These are phyloP conservation scores for Acrossocheilus wenchowensis DNA, from an alignment of 2,797 vertebrate species.

Conservation along the genomic window DNA sequence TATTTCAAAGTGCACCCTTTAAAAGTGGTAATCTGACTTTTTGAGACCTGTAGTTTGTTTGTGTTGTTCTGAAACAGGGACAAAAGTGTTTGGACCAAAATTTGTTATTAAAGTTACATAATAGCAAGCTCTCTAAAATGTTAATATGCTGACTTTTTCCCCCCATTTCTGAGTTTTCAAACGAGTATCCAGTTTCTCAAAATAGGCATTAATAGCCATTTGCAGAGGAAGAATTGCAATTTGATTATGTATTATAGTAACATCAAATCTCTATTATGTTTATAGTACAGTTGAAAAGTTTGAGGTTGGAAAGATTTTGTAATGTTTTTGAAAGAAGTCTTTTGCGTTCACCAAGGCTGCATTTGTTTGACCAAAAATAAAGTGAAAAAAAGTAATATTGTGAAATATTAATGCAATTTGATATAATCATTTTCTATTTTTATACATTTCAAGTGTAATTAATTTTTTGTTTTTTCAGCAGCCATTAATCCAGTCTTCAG, in stretches of 20 bases:
- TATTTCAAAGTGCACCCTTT: constrained; percentile 75
- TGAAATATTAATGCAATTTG: no score
- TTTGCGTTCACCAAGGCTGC: background rate
- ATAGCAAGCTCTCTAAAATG: background rate
- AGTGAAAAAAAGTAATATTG: no score
- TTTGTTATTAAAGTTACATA: background rate
- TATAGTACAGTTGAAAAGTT: background rate
- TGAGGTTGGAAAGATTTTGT: no score
- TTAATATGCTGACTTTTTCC: background rate
- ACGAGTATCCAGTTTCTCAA: background rate
- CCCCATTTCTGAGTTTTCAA: background rate
- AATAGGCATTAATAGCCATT: background rate
- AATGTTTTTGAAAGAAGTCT: background rate
- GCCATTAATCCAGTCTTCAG: background rate
- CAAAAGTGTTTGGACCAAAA: background rate
- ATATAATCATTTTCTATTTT: no score
- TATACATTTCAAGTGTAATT: no score
- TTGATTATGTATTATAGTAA: background rate
- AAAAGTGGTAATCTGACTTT: constrained; percentile 74
- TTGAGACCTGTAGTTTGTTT: background rate
- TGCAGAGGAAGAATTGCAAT: background rate
- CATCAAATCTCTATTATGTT: background rate
- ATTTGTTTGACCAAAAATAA: background rate
- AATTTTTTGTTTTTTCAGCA: background rate
- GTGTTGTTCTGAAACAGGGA: background rate